A percentile compares a stretch with the other conserved stretches of the same genome.
Conservation (phyloP, 2,113 vertebrate species). For the Oncorhynchus keta region DNA sequence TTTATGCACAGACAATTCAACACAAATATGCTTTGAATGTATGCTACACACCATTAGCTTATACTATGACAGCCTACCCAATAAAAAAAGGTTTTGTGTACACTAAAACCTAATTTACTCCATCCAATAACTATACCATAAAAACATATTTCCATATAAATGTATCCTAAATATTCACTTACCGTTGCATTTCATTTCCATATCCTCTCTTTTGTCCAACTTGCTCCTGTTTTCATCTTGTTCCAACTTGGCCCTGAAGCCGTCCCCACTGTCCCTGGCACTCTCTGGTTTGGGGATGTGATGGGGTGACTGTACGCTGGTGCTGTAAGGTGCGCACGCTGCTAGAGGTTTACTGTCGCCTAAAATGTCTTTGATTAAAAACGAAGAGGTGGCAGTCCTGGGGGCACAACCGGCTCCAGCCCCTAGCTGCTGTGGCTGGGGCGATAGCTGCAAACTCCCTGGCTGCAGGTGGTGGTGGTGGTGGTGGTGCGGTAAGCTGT, state of each 20-base stretch:
- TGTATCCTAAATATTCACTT: slow-evolving; percentile 55
- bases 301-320: slow-evolving; percentile 89
- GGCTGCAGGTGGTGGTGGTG: slow-evolving; percentile 76
- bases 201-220: slow-evolving; percentile 89
- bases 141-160: neutral
- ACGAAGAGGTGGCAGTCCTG: slow-evolving; percentile 95
- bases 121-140: too few species aligned
- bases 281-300: slow-evolving; percentile 91
- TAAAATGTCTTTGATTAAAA: slow-evolving; percentile 98
- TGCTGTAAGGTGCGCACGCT: slow-evolving; percentile 97
- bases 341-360: slow-evolving; percentile 98
- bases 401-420: slow-evolving; percentile 82
- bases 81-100: too few species aligned
- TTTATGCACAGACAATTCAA: slow-evolving; percentile 12
- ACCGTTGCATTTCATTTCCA: slow-evolving; percentile 96
- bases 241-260: slow-evolving; percentile 93
- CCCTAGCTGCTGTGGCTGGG: slow-evolving; percentile 73
- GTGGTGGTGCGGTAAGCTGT: slow-evolving; percentile 75
- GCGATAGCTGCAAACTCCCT: slow-evolving; percentile 77
- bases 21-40: too few species aligned
- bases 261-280: slow-evolving; percentile 77
- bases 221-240: slow-evolving; percentile 89
- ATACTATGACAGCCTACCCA: too few species aligned
- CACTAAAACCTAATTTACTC: too few species aligned
- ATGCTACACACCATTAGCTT: too few species aligned